Evolutionary conservation across 2,888 invertebrate species (phyloP).

Genomic region (Ophion obscuratus): DNA sequence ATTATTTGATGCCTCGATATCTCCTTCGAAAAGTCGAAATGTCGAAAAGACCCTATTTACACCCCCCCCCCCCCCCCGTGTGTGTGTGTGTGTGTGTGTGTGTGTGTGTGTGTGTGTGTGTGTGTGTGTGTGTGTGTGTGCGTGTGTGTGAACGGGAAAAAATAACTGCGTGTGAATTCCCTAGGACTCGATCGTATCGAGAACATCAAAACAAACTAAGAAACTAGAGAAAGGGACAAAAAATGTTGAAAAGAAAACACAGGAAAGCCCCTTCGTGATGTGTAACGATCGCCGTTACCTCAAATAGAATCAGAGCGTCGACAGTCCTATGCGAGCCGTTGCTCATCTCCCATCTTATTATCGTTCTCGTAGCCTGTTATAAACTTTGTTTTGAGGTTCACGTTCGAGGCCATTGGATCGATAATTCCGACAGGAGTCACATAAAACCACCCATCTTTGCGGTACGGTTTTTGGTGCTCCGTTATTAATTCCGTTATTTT

Average conservation of each 20-base stretch:
- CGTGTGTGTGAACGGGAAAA: not conserved
- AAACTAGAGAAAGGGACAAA: slow-evolving; percentile 21
- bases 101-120: too few relatives aligned
- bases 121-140: too few relatives aligned
- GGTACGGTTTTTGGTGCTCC: not conserved
- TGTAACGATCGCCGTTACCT: slow-evolving; percentile 13
- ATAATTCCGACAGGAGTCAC: slow-evolving; percentile 26
- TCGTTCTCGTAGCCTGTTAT: slow-evolving; percentile 14
- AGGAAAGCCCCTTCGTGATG: slow-evolving; percentile 17
- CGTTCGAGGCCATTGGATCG: slow-evolving; percentile 7
- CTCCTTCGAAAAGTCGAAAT: not conserved
- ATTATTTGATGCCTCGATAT: not conserved
- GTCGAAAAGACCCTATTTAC: not conserved
- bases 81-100: too few relatives aligned
- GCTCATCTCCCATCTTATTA: slow-evolving; percentile 43
- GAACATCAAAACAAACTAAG: slow-evolving; percentile 4
- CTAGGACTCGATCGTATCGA: slow-evolving; percentile 16
- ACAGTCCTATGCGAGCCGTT: slow-evolving; percentile 4
- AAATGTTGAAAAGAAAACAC: slow-evolving; percentile 22
- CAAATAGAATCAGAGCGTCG: slow-evolving; percentile 6
- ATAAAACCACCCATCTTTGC: not conserved
- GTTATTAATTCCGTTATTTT: slow-evolving; percentile 16
- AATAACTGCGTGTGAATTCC: slow-evolving; percentile 5
- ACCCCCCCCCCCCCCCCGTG: not conserved
- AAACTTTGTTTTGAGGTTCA: slow-evolving; percentile 16